These are phyloP conservation scores for Sthenelais limicola DNA, from an alignment of 2,888 invertebrate genomes.

Conservation along the genomic window DNA sequence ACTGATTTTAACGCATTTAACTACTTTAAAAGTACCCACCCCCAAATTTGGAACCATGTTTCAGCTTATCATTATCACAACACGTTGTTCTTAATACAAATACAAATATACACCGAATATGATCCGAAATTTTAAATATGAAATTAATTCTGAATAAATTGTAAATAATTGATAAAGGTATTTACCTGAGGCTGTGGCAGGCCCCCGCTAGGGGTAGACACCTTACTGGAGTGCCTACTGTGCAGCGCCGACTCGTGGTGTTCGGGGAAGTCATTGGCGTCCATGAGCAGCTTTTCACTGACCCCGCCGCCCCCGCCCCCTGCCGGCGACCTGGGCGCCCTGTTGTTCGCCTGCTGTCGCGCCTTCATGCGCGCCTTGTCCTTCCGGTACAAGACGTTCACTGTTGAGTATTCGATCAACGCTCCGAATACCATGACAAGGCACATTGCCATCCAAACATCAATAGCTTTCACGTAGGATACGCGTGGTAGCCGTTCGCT, in stretches of 20 bases:
- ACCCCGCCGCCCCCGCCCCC: conserved; percentile 32
- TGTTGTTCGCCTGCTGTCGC: not conserved
- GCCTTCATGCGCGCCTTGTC: conserved; percentile 8
- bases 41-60: too few relatives aligned
- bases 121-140: too few relatives aligned
- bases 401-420: conserved; percentile 53
- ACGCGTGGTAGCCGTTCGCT: conserved; percentile 44
- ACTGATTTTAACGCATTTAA: too few relatives aligned
- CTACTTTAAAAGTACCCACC: too few relatives aligned
- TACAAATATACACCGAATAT: too few relatives aligned
- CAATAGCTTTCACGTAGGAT: conserved; percentile 49
- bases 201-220: conserved; percentile 16
- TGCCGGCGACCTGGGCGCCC: conserved; percentile 22
- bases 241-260: conserved; percentile 33
- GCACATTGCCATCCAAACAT: conserved; percentile 54
- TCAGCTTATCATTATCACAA: too few relatives aligned
- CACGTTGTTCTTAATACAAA: too few relatives aligned
- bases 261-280: conserved; percentile 30
- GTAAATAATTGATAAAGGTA: conserved; percentile 16
- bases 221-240: conserved; percentile 25
- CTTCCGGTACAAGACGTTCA: conserved; percentile 46
- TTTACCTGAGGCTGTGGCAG: conserved; percentile 31
- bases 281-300: conserved; percentile 32
- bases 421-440: conserved; percentile 54
- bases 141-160: too few relatives aligned